A percentile compares a stretch with the other conserved stretches of the same genome.
These are phyloP conservation scores for Eidolon helvum DNA, from an alignment of 2,113 vertebrate species.

Conservation along the genomic window DNA sequence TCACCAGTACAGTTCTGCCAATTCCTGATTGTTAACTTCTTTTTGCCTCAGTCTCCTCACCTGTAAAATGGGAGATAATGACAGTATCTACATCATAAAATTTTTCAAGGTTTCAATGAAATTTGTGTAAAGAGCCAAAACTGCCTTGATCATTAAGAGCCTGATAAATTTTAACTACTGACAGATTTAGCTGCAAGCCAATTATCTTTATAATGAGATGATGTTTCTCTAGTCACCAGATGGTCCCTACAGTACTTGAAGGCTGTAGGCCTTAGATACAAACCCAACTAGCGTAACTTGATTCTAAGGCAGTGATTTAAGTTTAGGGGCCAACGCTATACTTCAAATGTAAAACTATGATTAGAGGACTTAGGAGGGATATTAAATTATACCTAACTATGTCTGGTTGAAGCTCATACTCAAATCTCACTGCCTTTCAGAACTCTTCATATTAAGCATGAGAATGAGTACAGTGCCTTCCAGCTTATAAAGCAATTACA, in stretches of 20 bases:
- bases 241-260: conserved; percentile 48
- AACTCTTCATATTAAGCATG: neutral
- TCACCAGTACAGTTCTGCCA: neutral
- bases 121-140: neutral
- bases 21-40: neutral
- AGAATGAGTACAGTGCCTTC: conserved; percentile 32
- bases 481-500: conserved; percentile 42
- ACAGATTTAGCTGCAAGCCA: conserved; percentile 32
- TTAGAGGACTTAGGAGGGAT: conserved; percentile 8
- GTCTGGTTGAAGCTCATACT: conserved; percentile 13
- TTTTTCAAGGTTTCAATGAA: conserved; percentile 7
- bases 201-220: conserved; percentile 65
- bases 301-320: conserved; percentile 36
- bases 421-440: conserved; percentile 19
- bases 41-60: neutral
- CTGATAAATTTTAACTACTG: conserved; percentile 45
- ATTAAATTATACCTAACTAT: conserved; percentile 36
- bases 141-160: neutral
- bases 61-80: conserved; percentile 10
- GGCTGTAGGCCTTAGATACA: conserved; percentile 20
- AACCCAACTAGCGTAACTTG: conserved; percentile 53
- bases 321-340: neutral
- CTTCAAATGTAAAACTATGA: conserved; percentile 42
- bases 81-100: neutral
- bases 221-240: conserved; percentile 68